Conservation (phyloP, 2,797 vertebrate species). For the Yasuhikotakia modesta region DNA sequence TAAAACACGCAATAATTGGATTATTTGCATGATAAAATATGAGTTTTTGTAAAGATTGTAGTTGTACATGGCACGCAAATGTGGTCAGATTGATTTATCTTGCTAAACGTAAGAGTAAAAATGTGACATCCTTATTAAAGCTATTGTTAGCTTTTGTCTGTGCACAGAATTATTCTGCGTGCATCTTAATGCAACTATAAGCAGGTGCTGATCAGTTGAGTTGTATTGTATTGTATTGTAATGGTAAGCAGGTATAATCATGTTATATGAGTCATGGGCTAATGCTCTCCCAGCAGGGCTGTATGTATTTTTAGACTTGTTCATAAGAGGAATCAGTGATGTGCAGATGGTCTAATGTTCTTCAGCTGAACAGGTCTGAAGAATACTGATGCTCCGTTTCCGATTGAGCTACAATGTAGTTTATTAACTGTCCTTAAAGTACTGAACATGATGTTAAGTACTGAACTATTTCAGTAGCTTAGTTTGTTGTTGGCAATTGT, state of each 20-base stretch:
- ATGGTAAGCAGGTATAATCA: constrained; percentile 43
- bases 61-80: no score
- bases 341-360: constrained; percentile 4
- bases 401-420: background rate
- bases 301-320: constrained; percentile 9
- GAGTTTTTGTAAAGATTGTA: no score
- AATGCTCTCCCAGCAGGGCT: constrained; percentile 33
- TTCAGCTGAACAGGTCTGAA: background rate
- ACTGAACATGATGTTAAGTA: no score
- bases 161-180: background rate
- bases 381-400: background rate
- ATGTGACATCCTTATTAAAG: no score
- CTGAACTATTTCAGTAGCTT: no score
- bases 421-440: background rate
- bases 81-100: no score
- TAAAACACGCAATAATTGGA: no score
- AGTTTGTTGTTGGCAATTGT: no score
- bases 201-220: constrained; percentile 3
- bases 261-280: constrained; percentile 38
- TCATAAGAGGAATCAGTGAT: constrained; percentile 21
- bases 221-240: constrained; percentile 35
- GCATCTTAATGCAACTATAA: background rate
- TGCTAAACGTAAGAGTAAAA: no score
- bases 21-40: no score
- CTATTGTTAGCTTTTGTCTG: no score